Evolutionary conservation across 2,797 vertebrate genomes (phyloP).

Genomic region (Gadopsis bispinosus): DNA sequence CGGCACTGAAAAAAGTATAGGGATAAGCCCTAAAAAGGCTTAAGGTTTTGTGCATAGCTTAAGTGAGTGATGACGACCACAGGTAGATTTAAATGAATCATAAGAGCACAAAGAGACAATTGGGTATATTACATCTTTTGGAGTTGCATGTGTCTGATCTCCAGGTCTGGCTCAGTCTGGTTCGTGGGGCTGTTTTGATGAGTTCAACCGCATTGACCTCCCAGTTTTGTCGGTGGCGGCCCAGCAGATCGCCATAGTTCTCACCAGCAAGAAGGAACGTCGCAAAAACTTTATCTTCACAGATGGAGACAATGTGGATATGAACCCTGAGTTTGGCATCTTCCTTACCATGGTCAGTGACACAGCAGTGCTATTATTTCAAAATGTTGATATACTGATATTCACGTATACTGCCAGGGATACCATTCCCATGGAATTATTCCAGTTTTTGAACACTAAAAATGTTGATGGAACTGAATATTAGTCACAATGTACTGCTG

Average conservation of each 20-base stretch:
- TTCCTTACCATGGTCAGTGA: constrained; percentile 95
- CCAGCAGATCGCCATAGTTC: constrained; percentile 95
- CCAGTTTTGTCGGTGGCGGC: constrained; percentile 97
- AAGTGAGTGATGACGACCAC: neutral
- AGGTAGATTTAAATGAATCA: neutral
- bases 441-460: neutral
- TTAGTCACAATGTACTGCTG: neutral
- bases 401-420: neutral
- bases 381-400: neutral
- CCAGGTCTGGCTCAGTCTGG: constrained; percentile 96
- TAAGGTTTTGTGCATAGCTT: neutral
- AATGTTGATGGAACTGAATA: neutral
- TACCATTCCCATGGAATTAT: neutral
- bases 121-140: neutral
- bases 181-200: constrained; percentile 99
- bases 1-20: neutral
- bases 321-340: constrained; percentile 97
- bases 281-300: constrained; percentile 94
- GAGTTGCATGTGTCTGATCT: constrained; percentile 36
- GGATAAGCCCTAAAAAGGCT: neutral
- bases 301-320: constrained; percentile 93
- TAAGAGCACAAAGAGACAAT: neutral
- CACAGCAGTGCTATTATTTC: neutral
- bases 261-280: constrained; percentile 94
- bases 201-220: constrained; percentile 97